Conservation (phyloP, 2,113 vertebrate species). For the Campylorhamphus procurvoides region DNA sequence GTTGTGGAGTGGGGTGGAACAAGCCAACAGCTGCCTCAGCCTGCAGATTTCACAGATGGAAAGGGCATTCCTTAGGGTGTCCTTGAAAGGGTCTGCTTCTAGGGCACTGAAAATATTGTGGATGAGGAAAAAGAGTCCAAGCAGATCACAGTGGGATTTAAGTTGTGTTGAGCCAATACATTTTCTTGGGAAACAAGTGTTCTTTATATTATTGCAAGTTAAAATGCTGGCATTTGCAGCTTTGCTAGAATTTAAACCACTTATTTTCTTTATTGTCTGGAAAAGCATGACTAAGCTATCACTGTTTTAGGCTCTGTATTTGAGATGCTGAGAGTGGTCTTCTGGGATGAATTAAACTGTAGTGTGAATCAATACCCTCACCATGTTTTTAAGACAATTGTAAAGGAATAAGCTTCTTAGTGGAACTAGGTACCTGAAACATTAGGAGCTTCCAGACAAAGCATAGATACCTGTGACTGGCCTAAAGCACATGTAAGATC, state of each 20-base stretch:
- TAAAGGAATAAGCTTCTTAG: not conserved
- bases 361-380: not conserved
- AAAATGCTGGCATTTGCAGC: not conserved
- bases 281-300: not conserved
- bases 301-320: not conserved
- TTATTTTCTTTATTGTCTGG: not conserved
- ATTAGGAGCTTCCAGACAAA: not conserved
- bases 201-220: not conserved
- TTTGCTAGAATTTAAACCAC: not conserved
- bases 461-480: not conserved
- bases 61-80: not conserved
- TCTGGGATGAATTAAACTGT: not conserved
- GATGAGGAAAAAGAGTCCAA: not conserved
- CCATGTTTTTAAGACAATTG: not conserved
- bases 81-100: not conserved
- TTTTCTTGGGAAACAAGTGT: not conserved
- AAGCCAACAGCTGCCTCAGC: not conserved
- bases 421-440: not conserved
- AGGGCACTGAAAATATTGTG: not conserved
- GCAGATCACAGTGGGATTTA: not conserved
- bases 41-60: not conserved
- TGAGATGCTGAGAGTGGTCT: not conserved
- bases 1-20: not conserved
- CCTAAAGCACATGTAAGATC: not conserved
- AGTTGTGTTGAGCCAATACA: not conserved